Evolutionary conservation across 2,888 invertebrate species (phyloP).

Genomic region (Drosophila anceps): DNA sequence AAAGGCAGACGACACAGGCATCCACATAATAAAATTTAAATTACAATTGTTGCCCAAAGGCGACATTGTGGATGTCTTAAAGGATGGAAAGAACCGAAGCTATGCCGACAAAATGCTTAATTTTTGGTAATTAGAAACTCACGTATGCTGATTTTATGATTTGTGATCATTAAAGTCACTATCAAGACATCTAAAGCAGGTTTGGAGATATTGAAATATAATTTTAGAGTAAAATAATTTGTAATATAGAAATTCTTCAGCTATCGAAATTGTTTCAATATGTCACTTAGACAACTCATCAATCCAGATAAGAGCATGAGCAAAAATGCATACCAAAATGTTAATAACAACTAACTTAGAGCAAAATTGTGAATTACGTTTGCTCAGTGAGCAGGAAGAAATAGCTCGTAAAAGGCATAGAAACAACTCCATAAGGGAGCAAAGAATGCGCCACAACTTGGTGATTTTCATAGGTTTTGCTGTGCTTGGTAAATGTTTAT

Average conservation of each 20-base stretch:
- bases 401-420: slow-evolving; percentile 16
- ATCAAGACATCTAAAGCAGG: not conserved
- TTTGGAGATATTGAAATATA: not conserved
- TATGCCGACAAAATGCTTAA: slow-evolving; percentile 6
- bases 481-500: slow-evolving; percentile 61
- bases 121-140: slow-evolving; percentile 25
- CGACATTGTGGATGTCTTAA: not conserved
- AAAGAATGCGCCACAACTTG: not conserved
- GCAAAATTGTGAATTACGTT: slow-evolving; percentile 4
- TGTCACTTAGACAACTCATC: not conserved
- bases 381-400: slow-evolving; percentile 32
- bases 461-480: slow-evolving; percentile 42
- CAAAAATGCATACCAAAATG: not conserved
- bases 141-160: slow-evolving; percentile 14
- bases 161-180: not conserved
- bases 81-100: not conserved
- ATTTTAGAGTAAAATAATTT: not conserved
- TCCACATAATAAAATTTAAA: slow-evolving; percentile 51
- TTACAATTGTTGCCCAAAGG: slow-evolving; percentile 39
- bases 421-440: not conserved
- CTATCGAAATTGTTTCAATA: not conserved
- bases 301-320: not conserved
- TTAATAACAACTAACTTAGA: not conserved
- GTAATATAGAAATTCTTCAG: not conserved
- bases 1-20: slow-evolving; percentile 54